A percentile compares a stretch with the other conserved stretches of the same genome.
These are phyloP conservation scores for Luperina testacea DNA, from an alignment of 2,888 invertebrate species.

Conservation along the genomic window DNA sequence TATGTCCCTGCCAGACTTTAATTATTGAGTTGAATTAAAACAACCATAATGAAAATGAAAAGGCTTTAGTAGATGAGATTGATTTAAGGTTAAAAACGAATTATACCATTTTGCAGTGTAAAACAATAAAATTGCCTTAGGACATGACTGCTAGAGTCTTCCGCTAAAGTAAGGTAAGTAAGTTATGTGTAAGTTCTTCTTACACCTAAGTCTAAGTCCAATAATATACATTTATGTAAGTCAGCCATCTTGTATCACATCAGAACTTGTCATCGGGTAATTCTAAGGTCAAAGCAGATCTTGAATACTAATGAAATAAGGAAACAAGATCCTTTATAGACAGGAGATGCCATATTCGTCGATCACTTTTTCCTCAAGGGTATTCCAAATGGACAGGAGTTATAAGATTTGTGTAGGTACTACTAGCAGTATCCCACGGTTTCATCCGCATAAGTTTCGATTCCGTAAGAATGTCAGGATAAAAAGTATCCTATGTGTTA, in stretches of 20 bases:
- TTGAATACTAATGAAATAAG: slow-evolving; percentile 38
- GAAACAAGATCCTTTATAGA: slow-evolving; percentile 38
- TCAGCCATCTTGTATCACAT: not conserved
- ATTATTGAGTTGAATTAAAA: not conserved
- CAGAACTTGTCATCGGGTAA: slow-evolving; percentile 15
- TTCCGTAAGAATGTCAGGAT: no score
- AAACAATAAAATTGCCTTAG: not conserved
- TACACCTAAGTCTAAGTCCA: not conserved
- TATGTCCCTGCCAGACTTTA: no score
- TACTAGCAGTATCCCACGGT: no score
- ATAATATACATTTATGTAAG: not conserved
- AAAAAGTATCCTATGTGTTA: no score
- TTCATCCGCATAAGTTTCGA: no score
- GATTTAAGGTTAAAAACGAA: not conserved
- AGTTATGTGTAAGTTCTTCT: no score
- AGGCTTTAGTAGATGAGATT: not conserved
- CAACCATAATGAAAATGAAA: not conserved
- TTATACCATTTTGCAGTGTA: not conserved
- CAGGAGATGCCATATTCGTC: not conserved
- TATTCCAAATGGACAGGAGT: not conserved
- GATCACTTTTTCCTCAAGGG: slow-evolving; percentile 38
- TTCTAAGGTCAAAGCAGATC: slow-evolving; percentile 15
- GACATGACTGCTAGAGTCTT: not conserved
- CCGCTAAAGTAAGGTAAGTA: no score
- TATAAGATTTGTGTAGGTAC: not conserved